Evolutionary conservation across 2,797 vertebrate genomes (phyloP), one percentile per base, ranked within the genome.

Genomic region (Rhinogobio ventralis): DNA sequence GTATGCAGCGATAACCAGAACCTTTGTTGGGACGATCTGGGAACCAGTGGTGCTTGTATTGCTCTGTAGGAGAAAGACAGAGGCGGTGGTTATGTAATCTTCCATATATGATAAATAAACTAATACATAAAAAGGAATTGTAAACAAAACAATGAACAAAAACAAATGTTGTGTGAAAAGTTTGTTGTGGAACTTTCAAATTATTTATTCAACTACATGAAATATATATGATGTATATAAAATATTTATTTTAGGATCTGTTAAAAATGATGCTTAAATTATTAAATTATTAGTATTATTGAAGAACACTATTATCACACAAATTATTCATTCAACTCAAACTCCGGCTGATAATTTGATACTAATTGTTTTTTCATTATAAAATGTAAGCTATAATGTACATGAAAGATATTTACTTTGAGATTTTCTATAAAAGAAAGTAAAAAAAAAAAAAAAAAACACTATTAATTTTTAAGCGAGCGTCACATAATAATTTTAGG

Each of bases 11-110:
- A 92, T 98, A 99, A 86, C 97, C 97, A 20, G 97, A 99, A 86
- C 97, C 97, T 92, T 96, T 98, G 94, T 96, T 97, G 28, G 97
- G 97, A 90, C 96, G 96, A 93, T 98, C 98, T 90, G 97, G 97
- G 94, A 99, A 99, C 97, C 97, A 99, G 95, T 99, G 97, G 93
- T 98, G 97, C 94, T 98, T 97, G 89, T 99, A 98, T 94, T 99
- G 97, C 91, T 99, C 98, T 99, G 94, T 0, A 88, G 88, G 83
- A 88, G 53, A 57, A 46, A 85, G 57, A 53, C 7, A n/a, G 33
- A 46, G 39, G 17, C 4, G 45, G 72, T 6, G 49, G 69, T 69
- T 55, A 79, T n/a, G 62, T 79, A 9, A 51, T 67, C 0, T 15
- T 46, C 20, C 8, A 79, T 28, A 20, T 45, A 39, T 9, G 39